A percentile compares a stretch with the other conserved stretches of the same genome.
Conservation (phyloP, 1,140 invertebrate genomes). For the Zaprionus vittiger region DNA sequence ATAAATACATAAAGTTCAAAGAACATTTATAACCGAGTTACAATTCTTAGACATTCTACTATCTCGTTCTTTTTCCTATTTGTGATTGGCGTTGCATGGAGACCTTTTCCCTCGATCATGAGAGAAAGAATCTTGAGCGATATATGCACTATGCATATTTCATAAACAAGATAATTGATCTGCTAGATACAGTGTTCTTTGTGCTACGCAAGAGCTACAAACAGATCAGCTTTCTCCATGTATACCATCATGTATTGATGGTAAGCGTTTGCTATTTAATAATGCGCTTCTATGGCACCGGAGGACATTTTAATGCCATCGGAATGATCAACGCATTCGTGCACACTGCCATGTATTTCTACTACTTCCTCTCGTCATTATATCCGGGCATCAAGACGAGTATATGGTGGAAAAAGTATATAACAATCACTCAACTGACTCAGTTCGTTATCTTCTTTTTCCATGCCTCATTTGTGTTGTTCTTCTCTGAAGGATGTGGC, state of each 20-base stretch:
- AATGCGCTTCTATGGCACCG: slow-evolving; percentile 71
- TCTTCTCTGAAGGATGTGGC: slow-evolving; percentile 85
- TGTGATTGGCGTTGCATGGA: slow-evolving; percentile 17
- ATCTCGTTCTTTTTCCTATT: neutral
- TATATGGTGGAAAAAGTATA: slow-evolving; percentile 93
- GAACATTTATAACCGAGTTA: neutral
- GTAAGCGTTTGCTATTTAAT: neutral
- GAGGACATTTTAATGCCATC: slow-evolving; percentile 89
- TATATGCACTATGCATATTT: slow-evolving; percentile 30
- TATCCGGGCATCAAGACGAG: slow-evolving; percentile 87
- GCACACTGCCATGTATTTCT: slow-evolving; percentile 91
- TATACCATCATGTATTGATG: slow-evolving; percentile 91
- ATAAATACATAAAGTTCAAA: neutral
- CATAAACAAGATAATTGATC: slow-evolving; percentile 84
- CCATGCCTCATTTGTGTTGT: slow-evolving; percentile 82
- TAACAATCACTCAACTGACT: slow-evolving; percentile 91
- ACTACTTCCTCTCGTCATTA: slow-evolving; percentile 89
- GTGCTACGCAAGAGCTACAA: slow-evolving; percentile 92
- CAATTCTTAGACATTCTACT: slow-evolving; percentile 1
- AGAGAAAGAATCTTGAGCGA: slow-evolving; percentile 19
- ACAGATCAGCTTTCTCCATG: slow-evolving; percentile 93
- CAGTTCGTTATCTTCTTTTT: slow-evolving; percentile 90
- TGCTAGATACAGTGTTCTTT: slow-evolving; percentile 92
- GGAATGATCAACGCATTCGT: slow-evolving; percentile 91
- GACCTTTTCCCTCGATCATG: slow-evolving; percentile 10